Evolutionary conservation across 2,797 vertebrate species (phyloP).

Genomic region (Poeciliopsis paucimaculata): DNA sequence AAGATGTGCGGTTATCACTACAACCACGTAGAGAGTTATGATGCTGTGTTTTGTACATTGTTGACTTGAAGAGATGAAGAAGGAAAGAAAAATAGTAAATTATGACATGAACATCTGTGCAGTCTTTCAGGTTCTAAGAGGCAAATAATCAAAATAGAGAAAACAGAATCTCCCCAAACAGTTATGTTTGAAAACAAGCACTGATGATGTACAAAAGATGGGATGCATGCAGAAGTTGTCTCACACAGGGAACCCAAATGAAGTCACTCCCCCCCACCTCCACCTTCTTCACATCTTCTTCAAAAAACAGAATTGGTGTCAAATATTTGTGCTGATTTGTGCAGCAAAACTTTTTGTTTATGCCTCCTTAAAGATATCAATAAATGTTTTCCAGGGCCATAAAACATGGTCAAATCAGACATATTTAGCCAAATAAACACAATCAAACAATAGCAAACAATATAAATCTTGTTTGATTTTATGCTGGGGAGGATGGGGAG

Average conservation of each 20-base stretch:
- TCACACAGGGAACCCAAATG: not conserved
- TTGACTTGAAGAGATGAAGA: not conserved
- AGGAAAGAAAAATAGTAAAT: not conserved
- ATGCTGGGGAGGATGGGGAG: no score
- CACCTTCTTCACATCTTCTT: no score
- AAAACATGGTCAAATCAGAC: no score
- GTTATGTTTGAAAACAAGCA: not conserved
- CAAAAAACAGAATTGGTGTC: no score
- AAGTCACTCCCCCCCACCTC: no score
- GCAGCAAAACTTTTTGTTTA: no score
- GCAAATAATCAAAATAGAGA: not conserved
- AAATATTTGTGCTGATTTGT: no score
- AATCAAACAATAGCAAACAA: no score
- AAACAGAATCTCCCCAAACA: not conserved
- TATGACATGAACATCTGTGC: not conserved
- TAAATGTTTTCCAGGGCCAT: no score
- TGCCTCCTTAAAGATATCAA: no score
- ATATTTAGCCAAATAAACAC: no score
- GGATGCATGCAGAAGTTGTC: not conserved
- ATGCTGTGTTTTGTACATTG: not conserved
- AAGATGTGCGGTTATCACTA: not conserved
- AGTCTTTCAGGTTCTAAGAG: not conserved
- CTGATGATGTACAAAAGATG: not conserved
- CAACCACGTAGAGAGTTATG: not conserved
- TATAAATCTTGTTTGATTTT: no score